Conservation (phyloP, 2,888 invertebrate species). For the Hemaris fuciformis region DNA sequence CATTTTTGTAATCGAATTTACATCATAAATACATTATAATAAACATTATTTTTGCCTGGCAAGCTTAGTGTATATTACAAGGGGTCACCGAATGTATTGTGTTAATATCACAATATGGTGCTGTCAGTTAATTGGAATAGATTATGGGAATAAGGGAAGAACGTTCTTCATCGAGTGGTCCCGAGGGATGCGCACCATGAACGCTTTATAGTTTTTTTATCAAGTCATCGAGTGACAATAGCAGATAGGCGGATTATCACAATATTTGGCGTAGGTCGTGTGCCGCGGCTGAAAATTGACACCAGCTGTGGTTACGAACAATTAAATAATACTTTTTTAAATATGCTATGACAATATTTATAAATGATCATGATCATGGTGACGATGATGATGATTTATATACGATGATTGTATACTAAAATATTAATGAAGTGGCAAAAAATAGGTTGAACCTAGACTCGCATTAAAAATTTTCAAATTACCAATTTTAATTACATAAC, state of each 20-base stretch:
- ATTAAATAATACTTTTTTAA: conserved; percentile 2
- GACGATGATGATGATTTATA: too few species aligned
- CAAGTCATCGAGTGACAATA: conserved; percentile 78
- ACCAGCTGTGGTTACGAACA: conserved; percentile 46
- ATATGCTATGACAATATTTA: conserved; percentile 8
- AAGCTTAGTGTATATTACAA: conserved; percentile 36
- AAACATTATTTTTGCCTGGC: conserved; percentile 31
- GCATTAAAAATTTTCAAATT: too few species aligned
- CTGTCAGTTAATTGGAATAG: conserved; percentile 82
- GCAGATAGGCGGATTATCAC: conserved; percentile 70
- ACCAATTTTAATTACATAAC: too few species aligned
- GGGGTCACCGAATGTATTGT: conserved; percentile 66
- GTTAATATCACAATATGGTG: conserved; percentile 80
- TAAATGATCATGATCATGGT: too few species aligned
- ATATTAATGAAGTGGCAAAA: too few species aligned
- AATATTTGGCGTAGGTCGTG: conserved; percentile 75
- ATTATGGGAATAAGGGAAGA: conserved; percentile 79
- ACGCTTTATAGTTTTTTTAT: conserved; percentile 72
- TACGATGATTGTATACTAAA: too few species aligned
- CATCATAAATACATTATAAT: conserved; percentile 16
- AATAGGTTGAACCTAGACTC: too few species aligned
- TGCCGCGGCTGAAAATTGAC: conserved; percentile 61
- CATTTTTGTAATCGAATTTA: conserved; percentile 19
- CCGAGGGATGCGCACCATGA: conserved; percentile 58
- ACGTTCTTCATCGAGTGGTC: conserved; percentile 58